Evolutionary conservation across 2,888 invertebrate genomes (phyloP).

Genomic region (Ceriagrion tenellum): DNA sequence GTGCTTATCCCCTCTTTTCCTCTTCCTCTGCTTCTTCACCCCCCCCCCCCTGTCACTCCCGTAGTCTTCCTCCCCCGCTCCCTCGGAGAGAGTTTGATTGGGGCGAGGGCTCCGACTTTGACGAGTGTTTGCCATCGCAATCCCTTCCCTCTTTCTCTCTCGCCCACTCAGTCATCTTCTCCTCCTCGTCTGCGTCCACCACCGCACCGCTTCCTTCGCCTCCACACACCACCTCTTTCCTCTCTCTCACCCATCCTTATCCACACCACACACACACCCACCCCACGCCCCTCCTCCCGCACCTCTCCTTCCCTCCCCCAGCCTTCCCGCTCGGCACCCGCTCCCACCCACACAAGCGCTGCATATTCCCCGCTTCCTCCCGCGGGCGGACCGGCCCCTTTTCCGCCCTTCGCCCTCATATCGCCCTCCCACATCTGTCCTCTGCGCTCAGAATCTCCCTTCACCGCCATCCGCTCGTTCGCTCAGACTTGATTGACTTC

Average conservation of each 20-base stretch:
- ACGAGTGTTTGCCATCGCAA: slow-evolving; percentile 60
- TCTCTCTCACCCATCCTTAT: not conserved
- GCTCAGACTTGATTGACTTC: not conserved
- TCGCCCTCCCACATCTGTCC: slow-evolving; percentile 11
- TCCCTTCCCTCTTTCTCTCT: not conserved
- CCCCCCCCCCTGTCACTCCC: not conserved
- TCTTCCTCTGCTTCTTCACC: not conserved
- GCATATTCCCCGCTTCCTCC: slow-evolving; percentile 17
- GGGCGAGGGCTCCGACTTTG: slow-evolving; percentile 56
- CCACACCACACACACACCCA: not conserved
- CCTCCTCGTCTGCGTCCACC: slow-evolving; percentile 11
- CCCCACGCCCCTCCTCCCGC: not conserved
- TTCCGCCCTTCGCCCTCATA: not conserved
- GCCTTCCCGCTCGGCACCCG: not conserved
- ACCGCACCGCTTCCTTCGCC: not conserved
- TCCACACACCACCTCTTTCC: not conserved
- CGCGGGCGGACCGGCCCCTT: slow-evolving; percentile 13
- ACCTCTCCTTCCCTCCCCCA: not conserved
- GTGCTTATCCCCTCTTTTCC: not conserved
- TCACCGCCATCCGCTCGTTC: not conserved
- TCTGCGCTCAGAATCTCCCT: not conserved
- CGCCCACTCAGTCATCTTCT: slow-evolving; percentile 42
- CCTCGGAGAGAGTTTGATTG: slow-evolving; percentile 54
- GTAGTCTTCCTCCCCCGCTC: not conserved
- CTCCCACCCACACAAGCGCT: not conserved